Base-by-base conservation (phyloP, 2,888 invertebrate genomes). In the Andrena marginata region DNA sequence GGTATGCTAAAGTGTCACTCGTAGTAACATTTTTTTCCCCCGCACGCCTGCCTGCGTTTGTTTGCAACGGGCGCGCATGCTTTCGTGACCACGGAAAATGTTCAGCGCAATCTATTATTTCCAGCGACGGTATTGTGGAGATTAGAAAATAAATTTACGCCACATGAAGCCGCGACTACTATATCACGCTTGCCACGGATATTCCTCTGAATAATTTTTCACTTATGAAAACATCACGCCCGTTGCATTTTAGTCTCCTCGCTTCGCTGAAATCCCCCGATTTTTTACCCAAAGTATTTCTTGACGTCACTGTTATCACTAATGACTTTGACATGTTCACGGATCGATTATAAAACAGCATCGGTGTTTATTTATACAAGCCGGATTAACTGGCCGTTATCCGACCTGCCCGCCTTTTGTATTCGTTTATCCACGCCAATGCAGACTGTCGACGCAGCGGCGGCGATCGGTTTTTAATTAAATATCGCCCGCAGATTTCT, bases 381-480 rank as follows among this genome's bases (percentile, higher is more conserved):
- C 5, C 23, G 10, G 31, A 74, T 70, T 35, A 65, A 13, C 8
- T 13, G 1, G 42, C 56, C 29, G 56, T 62, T 20, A 63, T 63
- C 75, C 35, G 20, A 70, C 59, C 62, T 71, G 35, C 35, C 56
- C 56, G 67, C 51, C 69, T 54, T 79, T 31, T 33, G 31, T 65
- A 33, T 56, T 64, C 54, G 8, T 59, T 48, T 7, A 42, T 20
- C 33, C 8, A 56, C 13, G 31, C 20, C 68, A 10, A 35, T 42
- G 71, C 77, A 68, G 35, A 26, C 64, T 59, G 62, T 26, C 49
- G 64, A 60, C 31, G 42, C 56, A 35, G 62, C 51, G 60, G 51
- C 59, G 74, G 60, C 72, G 81, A 84, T 85, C 86, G 67, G 59
- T 73, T 80, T 82, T 84, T 87, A 87, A 87, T 87, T 88, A 86